A percentile compares a stretch with the other conserved stretches of the same genome.
phyloP scores from a whole-genome alignment of 2,888 invertebrate species.

The Tenthredo livida region DNA sequence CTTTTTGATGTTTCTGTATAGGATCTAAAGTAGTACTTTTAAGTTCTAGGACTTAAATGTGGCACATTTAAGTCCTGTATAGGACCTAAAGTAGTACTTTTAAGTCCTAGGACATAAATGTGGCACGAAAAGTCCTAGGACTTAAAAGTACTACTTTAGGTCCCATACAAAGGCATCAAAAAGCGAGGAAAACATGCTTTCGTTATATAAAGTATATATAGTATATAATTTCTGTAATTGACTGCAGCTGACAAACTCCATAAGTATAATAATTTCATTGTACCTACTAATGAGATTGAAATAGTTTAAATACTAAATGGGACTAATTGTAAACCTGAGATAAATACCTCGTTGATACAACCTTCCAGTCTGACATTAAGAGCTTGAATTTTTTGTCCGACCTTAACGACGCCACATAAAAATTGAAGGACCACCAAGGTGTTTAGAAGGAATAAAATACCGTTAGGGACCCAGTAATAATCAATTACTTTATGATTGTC shows the following conservation, averaged over 20 bases:
- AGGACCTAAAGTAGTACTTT: too few relatives aligned
- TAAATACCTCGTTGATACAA: slow-evolving; percentile 27
- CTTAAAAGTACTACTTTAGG: too few relatives aligned
- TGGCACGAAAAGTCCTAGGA: too few relatives aligned
- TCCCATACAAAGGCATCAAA: too few relatives aligned
- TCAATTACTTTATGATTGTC: slow-evolving; percentile 30
- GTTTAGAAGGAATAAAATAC: slow-evolving; percentile 38
- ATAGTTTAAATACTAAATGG: background rate
- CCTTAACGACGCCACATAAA: slow-evolving; percentile 13
- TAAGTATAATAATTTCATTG: background rate
- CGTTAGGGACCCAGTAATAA: slow-evolving; percentile 28
- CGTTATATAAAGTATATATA: too few relatives aligned
- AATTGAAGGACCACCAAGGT: slow-evolving; percentile 40
- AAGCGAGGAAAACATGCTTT: too few relatives aligned
- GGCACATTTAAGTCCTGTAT: too few relatives aligned
- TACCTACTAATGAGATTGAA: background rate
- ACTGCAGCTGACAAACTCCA: background rate
- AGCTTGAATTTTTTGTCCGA: slow-evolving; percentile 6
- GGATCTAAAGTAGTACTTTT: too few relatives aligned
- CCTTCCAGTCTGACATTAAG: slow-evolving; percentile 6
- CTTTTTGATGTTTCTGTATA: too few relatives aligned
- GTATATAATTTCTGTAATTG: background rate
- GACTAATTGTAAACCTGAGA: background rate
- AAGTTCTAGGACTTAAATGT: too few relatives aligned
- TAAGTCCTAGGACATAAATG: too few relatives aligned